A percentile compares a stretch with the other conserved stretches of the same genome.
Evolutionary conservation across 2,113 vertebrate genomes (phyloP).

Genomic region (Lophotis ruficrista): DNA sequence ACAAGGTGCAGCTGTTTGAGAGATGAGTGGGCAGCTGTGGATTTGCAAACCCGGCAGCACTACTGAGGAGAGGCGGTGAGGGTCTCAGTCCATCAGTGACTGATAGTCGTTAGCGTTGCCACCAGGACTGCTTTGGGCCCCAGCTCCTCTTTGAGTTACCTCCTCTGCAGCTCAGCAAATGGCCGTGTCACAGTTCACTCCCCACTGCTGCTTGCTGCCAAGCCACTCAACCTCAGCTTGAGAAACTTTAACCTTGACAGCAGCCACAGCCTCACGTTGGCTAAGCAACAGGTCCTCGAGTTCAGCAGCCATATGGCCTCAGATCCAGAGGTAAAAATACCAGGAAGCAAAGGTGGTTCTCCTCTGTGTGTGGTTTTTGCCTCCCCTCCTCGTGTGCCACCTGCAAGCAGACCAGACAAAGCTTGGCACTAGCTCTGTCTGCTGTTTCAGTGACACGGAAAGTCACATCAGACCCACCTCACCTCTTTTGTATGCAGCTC

Average conservation of each 20-base stretch:
- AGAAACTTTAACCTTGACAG: neutral
- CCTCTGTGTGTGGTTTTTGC: neutral
- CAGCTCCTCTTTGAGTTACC: neutral
- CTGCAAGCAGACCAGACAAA: neutral
- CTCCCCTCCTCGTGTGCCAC: neutral
- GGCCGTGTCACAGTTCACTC: neutral
- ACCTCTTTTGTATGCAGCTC: neutral
- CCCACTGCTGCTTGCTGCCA: neutral
- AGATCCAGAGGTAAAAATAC: neutral
- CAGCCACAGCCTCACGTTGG: accelerated
- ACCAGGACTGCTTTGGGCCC: neutral
- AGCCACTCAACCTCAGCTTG: neutral
- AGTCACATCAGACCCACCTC: neutral
- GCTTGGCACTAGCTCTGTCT: neutral
- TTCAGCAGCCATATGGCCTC: neutral
- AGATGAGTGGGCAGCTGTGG: accelerated
- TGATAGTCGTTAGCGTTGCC: neutral
- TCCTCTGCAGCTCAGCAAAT: neutral
- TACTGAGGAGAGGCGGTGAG: accelerated
- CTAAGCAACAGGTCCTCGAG: neutral
- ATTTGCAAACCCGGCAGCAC: neutral
- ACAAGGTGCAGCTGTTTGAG: accelerated
- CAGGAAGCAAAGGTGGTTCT: neutral
- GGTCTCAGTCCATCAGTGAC: neutral
- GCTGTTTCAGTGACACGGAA: neutral